These are phyloP conservation scores for Cyclargus thomasi DNA, from an alignment of 1,140 invertebrate genomes.

Conservation along the genomic window DNA sequence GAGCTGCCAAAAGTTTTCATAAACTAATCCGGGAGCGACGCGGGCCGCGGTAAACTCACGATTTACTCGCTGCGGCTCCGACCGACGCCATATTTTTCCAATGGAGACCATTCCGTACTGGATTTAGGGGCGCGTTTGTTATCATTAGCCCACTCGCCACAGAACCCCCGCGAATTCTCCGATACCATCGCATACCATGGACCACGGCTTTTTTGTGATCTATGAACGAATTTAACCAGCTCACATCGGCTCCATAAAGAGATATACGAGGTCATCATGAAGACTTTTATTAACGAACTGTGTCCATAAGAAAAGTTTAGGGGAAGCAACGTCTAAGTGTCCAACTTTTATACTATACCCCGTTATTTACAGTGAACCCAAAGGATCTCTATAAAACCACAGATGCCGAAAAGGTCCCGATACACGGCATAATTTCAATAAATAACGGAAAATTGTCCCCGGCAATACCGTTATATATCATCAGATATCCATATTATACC, in stretches of 20 bases:
- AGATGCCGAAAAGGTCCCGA: conserved; percentile 46
- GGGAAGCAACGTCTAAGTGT: conserved; percentile 47
- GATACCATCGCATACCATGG: conserved; percentile 16
- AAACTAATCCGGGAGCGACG: conserved; percentile 53
- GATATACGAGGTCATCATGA: conserved; percentile 56
- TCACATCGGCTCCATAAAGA: conserved; percentile 50
- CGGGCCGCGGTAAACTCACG: conserved; percentile 58
- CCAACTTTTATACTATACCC: conserved; percentile 46
- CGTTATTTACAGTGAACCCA: conserved; percentile 55
- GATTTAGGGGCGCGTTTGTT: conserved; percentile 57
- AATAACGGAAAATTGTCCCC: conserved; percentile 54
- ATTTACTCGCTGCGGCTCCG: conserved; percentile 59
- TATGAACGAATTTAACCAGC: conserved; percentile 48
- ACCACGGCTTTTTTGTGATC: conserved; percentile 25
- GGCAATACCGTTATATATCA: conserved; percentile 38
- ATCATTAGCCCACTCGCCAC: conserved; percentile 41
- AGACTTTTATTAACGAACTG: conserved; percentile 65
- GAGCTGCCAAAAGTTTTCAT: conserved; percentile 49
- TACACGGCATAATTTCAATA: conserved; percentile 46
- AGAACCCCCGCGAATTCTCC: conserved; percentile 5
- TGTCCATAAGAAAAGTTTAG: conserved; percentile 58
- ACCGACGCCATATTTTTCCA: conserved; percentile 60
- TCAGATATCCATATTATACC: conserved; percentile 33
- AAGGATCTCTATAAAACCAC: conserved; percentile 43
- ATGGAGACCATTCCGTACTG: conserved; percentile 47